Base-by-base conservation (phyloP, 2,113 vertebrate species). In the Pogonocichla stellata region DNA sequence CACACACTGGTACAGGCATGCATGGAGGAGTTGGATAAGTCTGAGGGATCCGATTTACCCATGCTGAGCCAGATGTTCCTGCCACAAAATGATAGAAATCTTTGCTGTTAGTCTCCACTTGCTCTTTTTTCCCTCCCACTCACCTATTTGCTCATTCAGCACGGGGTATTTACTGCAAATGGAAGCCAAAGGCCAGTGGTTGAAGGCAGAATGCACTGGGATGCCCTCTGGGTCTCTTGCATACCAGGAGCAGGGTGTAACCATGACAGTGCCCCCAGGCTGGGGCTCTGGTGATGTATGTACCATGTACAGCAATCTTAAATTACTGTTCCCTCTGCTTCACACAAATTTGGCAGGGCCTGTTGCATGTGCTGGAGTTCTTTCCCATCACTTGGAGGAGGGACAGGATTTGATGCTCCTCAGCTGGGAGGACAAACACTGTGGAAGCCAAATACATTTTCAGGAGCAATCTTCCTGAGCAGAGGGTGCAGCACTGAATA, bases 111-210 rank as follows among this genome's bases (percentile, higher is more conserved):
- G 96, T 94, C 96, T 91, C 56, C 84, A 84, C 96, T 96, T 61
- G 98, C 80, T 92, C 80, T 92, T 92, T 79, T 88, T 77, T 93
- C 94, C 91, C 86, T 96, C 96, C 92, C 90, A 65, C 90, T 90
- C 96, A 89, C 64, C 73, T 86, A 75, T 42, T 61, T 48, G 81
- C 85, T 94, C 78, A 54, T 88, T 94, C 89, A 93, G 84, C 40
- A 7, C 33, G 40, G 90, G 62, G 62, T 92, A 79, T 93, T 96
- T 90, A 65, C 71, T 85, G 62, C 57, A 91, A 94, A 94, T 60
- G 96, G 94, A 95, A 97, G 96, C 92, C 94, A 89, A 88, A 95
- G 95, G 89, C 84, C 90, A 92, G 96, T 94, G 91, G 58, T 93
- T 86, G 94, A 95, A 93, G 92, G 93, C 56, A 95, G 69, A 92